phyloP scores from a whole-genome alignment of 2,113 vertebrate species.

The Oryzias woworae region DNA sequence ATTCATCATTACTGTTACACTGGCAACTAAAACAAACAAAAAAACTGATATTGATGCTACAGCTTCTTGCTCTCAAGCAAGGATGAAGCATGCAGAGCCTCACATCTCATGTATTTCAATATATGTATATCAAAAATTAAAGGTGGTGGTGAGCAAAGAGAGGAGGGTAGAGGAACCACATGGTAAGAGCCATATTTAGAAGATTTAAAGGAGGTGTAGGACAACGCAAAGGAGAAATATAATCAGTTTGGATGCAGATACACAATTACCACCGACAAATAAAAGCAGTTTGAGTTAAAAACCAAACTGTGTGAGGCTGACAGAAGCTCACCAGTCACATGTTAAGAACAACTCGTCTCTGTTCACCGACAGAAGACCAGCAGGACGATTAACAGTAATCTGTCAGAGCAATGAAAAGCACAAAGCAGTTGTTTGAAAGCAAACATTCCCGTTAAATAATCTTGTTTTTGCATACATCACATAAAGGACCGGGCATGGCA shows the following conservation, averaged over 20 bases:
- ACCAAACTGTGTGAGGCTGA: constrained; percentile 17
- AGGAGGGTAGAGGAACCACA: constrained; percentile 5
- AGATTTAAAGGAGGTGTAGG: constrained; percentile 10
- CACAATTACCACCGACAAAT: constrained; percentile 30
- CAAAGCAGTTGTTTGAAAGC: neutral
- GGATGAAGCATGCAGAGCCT: constrained; percentile 60
- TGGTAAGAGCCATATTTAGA: constrained; percentile 63
- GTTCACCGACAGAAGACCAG: constrained; percentile 37
- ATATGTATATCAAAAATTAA: constrained; percentile 43
- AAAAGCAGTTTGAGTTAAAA: constrained; percentile 36
- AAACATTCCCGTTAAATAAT: neutral
- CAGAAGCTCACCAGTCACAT: constrained; percentile 57
- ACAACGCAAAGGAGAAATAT: neutral
- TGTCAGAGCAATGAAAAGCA: constrained; percentile 41
- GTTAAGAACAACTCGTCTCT: constrained; percentile 1
- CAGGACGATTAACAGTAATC: neutral
- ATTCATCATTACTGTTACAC: constrained; percentile 45
- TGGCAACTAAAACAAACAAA: constrained; percentile 46
- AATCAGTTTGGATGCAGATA: neutral
- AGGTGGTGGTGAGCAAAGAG: constrained; percentile 27
- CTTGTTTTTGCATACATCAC: neutral
- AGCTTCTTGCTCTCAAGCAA: constrained; percentile 44
- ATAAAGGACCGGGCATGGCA: constrained; percentile 18
- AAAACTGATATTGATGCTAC: constrained; percentile 54
- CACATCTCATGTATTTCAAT: constrained; percentile 29